Percentiles rank a stretch among this genome's conserved stretches.
Conservation (phyloP, 2,888 invertebrate genomes). For the Cheilosia pagana region DNA sequence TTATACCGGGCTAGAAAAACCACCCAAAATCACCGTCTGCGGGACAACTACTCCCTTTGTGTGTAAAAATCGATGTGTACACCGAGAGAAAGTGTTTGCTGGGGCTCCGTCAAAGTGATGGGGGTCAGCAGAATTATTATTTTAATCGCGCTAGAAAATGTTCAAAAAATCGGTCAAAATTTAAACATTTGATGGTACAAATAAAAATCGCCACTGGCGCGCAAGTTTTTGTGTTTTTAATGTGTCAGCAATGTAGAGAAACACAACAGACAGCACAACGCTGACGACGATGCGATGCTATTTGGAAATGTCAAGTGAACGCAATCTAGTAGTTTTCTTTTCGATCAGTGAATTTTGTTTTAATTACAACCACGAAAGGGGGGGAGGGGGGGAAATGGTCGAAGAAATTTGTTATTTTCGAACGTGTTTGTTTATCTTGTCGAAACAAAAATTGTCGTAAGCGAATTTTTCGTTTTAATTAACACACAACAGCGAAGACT, state of each 20-base stretch:
- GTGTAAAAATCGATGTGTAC: constrained; percentile 73
- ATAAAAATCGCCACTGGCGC: constrained; percentile 1
- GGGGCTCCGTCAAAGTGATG: constrained; percentile 4
- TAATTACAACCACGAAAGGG: constrained; percentile 43
- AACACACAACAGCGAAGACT: constrained; percentile 4
- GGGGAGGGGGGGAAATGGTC: not conserved
- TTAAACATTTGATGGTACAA: no score
- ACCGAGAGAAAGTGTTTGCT: constrained; percentile 60
- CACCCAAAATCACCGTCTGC: constrained; percentile 29
- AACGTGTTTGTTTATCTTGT: constrained; percentile 10
- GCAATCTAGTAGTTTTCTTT: constrained; percentile 3
- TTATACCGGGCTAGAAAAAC: constrained; percentile 4
- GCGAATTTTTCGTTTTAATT: constrained; percentile 32
- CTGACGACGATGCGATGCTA: not conserved
- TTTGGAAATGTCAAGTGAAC: constrained; percentile 37
- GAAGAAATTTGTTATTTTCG: constrained; percentile 31
- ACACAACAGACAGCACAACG: not conserved
- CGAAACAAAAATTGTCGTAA: constrained; percentile 6
- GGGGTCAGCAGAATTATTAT: constrained; percentile 8
- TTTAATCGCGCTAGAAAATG: no score
- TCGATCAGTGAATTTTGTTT: constrained; percentile 30
- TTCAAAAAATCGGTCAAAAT: not conserved
- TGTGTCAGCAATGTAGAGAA: constrained; percentile 13
- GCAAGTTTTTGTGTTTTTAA: constrained; percentile 7
- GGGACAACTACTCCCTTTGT: constrained; percentile 51